Conservation (phyloP, 2,888 invertebrate genomes). For the Sphaerophoria taeniata region DNA sequence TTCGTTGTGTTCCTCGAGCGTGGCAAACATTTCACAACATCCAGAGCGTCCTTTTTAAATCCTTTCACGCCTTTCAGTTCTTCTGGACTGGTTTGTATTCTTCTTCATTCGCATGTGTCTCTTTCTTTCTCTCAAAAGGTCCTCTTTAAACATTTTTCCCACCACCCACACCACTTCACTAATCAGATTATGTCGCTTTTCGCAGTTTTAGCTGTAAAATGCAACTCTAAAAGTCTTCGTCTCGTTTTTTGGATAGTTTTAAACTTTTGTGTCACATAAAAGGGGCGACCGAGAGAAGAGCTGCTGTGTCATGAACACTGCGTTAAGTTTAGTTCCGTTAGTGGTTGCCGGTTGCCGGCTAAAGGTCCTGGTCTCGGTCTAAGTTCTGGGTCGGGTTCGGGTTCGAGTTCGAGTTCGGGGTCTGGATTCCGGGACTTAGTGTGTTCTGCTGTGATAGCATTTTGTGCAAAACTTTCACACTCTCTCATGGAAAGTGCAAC, state of each 20-base stretch:
- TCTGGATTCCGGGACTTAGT: slow-evolving; percentile 47
- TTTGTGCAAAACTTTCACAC: slow-evolving; percentile 69
- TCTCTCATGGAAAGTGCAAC: not conserved
- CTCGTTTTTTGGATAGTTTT: slow-evolving; percentile 72
- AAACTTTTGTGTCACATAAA: slow-evolving; percentile 68
- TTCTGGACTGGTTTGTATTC: not conserved
- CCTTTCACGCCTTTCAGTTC: slow-evolving; percentile 50
- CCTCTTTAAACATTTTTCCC: slow-evolving; percentile 30
- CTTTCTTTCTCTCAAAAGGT: not conserved
- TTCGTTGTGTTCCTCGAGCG: slow-evolving; percentile 40
- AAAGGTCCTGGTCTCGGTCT: slow-evolving; percentile 31
- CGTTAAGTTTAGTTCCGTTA: slow-evolving; percentile 52
- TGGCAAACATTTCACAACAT: slow-evolving; percentile 53
- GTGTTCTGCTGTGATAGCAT: slow-evolving; percentile 72
- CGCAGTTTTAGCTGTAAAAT: slow-evolving; percentile 74
- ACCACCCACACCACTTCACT: slow-evolving; percentile 67
- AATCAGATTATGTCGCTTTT: slow-evolving; percentile 75
- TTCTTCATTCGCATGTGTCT: not conserved
- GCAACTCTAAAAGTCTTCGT: slow-evolving; percentile 73
- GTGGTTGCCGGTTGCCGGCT: slow-evolving; percentile 60
- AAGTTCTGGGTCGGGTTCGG: not conserved
- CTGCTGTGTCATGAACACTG: slow-evolving; percentile 57
- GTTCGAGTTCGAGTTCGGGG: not conserved
- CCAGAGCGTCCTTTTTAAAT: slow-evolving; percentile 57
- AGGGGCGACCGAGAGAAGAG: not conserved